Percentiles rank a stretch among this genome's conserved stretches.
phyloP scores from a whole-genome alignment of 2,888 invertebrate species.

The Drosophila picticornis region DNA sequence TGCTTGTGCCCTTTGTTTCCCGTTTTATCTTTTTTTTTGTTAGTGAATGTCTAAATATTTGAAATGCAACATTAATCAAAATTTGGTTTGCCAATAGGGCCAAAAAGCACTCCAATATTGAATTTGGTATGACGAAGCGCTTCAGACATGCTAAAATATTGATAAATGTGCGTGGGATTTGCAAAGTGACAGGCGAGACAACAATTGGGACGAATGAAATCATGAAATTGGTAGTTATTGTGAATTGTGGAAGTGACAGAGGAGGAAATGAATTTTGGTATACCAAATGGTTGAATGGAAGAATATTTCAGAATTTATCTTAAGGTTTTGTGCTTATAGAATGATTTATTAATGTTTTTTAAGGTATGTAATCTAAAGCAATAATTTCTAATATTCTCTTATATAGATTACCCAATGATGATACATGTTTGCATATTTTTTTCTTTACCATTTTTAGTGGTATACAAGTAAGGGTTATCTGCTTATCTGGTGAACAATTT shows the following conservation, averaged over 20 bases:
- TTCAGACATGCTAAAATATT: conserved; percentile 65
- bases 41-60: conserved; percentile 60
- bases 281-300: background rate
- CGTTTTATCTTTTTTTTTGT: conserved; percentile 9
- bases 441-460: background rate
- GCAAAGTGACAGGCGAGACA: conserved; percentile 45
- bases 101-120: conserved; percentile 36
- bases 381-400: background rate
- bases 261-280: too few relatives aligned
- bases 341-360: background rate
- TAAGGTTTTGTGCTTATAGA: background rate
- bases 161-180: conserved; percentile 54
- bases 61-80: conserved; percentile 63
- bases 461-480: background rate
- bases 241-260: background rate
- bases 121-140: conserved; percentile 17
- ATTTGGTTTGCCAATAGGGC: conserved; percentile 37
- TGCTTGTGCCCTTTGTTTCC: conserved; percentile 37
- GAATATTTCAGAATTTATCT: background rate
- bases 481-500: background rate
- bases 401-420: background rate
- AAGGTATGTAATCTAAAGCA: background rate
- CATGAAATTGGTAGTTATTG: background rate
- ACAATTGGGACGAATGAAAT: conserved; percentile 27
- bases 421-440: background rate